Evolutionary conservation across 2,888 invertebrate species (phyloP).

Genomic region (Metellina segmentata): DNA sequence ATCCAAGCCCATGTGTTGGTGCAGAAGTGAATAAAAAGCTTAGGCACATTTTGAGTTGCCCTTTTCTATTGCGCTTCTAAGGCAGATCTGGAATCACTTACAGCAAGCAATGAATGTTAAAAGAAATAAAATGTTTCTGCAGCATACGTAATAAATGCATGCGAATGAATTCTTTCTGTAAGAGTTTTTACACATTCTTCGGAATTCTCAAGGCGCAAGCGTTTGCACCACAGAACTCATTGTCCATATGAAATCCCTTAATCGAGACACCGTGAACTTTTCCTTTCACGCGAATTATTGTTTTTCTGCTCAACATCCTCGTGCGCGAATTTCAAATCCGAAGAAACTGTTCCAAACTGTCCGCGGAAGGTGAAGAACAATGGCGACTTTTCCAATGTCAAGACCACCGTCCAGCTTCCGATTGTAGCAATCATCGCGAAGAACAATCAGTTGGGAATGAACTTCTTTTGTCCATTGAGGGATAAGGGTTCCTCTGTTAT

Average conservation of each 20-base stretch:
- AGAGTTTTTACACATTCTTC: too few relatives aligned
- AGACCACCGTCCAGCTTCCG: neutral
- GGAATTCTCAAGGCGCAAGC: too few relatives aligned
- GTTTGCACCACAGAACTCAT: neutral
- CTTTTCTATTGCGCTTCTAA: too few relatives aligned
- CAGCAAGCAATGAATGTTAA: too few relatives aligned
- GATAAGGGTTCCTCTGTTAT: neutral
- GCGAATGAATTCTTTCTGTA: too few relatives aligned
- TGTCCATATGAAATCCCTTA: neutral
- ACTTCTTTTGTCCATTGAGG: slow-evolving; percentile 17
- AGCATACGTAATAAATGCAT: too few relatives aligned
- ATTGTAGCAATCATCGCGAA: neutral
- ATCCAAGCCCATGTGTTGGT: too few relatives aligned
- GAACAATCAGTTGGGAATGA: neutral
- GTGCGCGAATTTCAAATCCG: neutral
- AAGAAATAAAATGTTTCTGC: too few relatives aligned
- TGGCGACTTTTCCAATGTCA: slow-evolving; percentile 15
- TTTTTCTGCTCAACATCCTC: neutral
- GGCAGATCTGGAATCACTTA: too few relatives aligned
- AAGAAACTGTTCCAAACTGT: neutral
- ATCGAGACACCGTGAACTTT: neutral
- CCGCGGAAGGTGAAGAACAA: neutral
- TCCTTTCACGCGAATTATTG: neutral
- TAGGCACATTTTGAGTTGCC: too few relatives aligned
- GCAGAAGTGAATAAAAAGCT: too few relatives aligned